Conservation (phyloP, 2,113 vertebrate genomes). For the Hyperopisus bebe region DNA sequence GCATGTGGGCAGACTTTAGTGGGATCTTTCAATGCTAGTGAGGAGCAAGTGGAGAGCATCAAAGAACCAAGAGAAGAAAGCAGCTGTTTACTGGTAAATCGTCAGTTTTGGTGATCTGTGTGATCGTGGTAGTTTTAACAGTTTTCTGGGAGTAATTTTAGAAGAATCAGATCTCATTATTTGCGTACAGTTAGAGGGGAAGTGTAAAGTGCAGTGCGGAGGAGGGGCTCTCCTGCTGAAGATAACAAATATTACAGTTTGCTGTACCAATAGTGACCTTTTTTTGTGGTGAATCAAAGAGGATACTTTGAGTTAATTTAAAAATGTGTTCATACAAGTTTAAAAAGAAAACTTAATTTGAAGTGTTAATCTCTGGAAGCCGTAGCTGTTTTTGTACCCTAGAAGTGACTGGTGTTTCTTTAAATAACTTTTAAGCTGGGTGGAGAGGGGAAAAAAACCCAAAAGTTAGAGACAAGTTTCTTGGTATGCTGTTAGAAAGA, state of each 20-base stretch:
- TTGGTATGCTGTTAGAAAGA: neutral
- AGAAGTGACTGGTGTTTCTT: neutral
- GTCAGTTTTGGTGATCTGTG: neutral
- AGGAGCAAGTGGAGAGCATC: neutral
- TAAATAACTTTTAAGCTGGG: neutral
- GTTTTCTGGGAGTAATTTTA: neutral
- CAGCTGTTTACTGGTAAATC: neutral
- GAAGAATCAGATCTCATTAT: neutral
- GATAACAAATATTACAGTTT: neutral
- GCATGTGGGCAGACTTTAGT: neutral
- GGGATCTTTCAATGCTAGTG: neutral
- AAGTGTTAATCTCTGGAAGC: neutral
- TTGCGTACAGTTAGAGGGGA: neutral
- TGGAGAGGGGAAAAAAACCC: neutral
- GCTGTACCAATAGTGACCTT: neutral
- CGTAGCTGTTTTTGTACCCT: neutral
- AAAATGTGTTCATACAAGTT: conserved; percentile 8
- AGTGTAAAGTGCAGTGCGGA: neutral
- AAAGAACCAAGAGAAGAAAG: neutral
- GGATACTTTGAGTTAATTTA: neutral
- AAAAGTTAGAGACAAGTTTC: neutral
- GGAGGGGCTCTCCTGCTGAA: neutral
- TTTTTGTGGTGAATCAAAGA: neutral
- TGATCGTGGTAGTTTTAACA: neutral
- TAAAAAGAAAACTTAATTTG: neutral